A percentile compares a stretch with the other conserved stretches of the same genome.
Evolutionary conservation across 2,888 invertebrate genomes (phyloP).

Genomic region (Dryadula phaetusa): DNA sequence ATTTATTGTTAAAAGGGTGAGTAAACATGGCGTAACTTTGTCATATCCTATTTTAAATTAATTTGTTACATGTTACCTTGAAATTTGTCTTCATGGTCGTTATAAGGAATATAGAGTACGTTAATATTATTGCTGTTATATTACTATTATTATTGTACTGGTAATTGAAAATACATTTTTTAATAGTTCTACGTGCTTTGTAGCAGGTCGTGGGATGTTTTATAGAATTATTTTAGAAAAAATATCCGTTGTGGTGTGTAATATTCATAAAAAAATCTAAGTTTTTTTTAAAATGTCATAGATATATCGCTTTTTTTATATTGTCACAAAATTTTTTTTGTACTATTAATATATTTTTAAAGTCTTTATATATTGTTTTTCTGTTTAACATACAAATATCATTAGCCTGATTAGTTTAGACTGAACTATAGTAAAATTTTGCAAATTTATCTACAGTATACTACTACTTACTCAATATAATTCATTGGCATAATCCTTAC

Average conservation of each 20-base stretch:
- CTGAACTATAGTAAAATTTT: neutral
- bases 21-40: conserved; percentile 4
- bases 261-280: no score
- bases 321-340: no score
- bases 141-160: neutral
- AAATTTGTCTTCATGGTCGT: neutral
- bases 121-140: conserved; percentile 8
- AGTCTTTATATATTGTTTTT: neutral
- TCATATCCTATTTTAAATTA: conserved; percentile 13
- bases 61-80: conserved; percentile 15
- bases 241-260: no score
- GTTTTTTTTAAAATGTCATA: no score
- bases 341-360: no score
- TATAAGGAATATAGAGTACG: conserved; percentile 15
- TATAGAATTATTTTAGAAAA: neutral
- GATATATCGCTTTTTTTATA: no score
- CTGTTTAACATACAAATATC: neutral
- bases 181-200: neutral
- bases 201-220: neutral
- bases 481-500: neutral
- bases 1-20: conserved; percentile 14
- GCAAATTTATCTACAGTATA: neutral
- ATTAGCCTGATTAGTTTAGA: neutral
- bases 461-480: no score
- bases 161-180: conserved; percentile 7